A percentile compares a stretch with the other conserved stretches of the same genome.
Conservation (phyloP, 1,140 invertebrate genomes). For the Chironomus tepperi region DNA sequence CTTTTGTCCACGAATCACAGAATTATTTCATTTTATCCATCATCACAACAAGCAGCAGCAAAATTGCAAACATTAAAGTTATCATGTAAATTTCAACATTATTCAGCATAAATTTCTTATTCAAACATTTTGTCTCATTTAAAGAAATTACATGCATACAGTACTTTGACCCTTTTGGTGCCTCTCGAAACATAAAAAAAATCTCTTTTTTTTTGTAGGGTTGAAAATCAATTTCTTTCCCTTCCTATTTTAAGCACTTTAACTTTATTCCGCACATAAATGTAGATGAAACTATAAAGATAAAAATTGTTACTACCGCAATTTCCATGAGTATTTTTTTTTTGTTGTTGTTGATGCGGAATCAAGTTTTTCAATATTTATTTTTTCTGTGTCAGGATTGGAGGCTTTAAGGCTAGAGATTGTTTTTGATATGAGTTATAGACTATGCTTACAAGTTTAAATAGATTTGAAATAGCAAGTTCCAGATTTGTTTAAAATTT, state of each 20-base stretch:
- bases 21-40: background rate
- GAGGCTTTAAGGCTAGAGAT: no score
- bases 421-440: no score
- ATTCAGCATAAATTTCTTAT: constrained; percentile 7
- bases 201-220: constrained; percentile 16
- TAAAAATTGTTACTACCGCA: constrained; percentile 4
- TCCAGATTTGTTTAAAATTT: no score
- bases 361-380: background rate
- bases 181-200: background rate
- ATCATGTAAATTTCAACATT: background rate
- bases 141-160: background rate
- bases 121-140: background rate
- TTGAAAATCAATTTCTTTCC: constrained; percentile 7
- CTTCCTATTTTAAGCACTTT: background rate
- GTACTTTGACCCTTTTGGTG: constrained; percentile 21
- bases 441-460: no score
- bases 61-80: background rate
- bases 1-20: no score
- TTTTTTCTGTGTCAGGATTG: background rate
- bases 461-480: no score
- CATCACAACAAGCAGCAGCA: constrained; percentile 15
- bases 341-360: background rate
- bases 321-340: constrained; percentile 2
- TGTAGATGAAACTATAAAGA: constrained; percentile 5
- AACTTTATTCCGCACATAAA: background rate